These are phyloP conservation scores for Polylopha cassiicola DNA, from an alignment of 2,888 invertebrate genomes.

Conservation along the genomic window DNA sequence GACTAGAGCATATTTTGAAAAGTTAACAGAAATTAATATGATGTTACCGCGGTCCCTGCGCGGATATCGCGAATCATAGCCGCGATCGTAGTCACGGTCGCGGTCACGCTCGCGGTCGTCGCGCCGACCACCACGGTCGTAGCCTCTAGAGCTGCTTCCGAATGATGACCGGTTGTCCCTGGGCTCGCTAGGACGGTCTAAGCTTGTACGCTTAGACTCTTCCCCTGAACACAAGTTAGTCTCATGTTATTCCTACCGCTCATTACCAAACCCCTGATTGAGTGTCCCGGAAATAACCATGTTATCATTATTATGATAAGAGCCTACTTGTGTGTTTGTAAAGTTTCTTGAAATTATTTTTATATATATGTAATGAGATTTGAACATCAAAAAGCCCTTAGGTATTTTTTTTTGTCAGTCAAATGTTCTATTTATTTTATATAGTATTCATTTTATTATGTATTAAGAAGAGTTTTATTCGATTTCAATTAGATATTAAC, in stretches of 20 bases:
- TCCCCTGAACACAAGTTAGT: constrained; percentile 49
- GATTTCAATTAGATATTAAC: too few species aligned
- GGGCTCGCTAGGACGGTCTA: constrained; percentile 68
- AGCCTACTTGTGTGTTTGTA: too few species aligned
- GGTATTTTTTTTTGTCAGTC: too few species aligned
- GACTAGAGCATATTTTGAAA: not conserved
- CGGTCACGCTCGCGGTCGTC: constrained; percentile 75
- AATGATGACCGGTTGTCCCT: constrained; percentile 66
- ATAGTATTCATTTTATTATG: too few species aligned
- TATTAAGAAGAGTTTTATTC: too few species aligned
- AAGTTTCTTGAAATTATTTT: too few species aligned
- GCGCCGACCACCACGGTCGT: constrained; percentile 74
- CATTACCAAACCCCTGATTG: constrained; percentile 16
- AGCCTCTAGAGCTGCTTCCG: constrained; percentile 65
- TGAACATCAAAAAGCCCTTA: too few species aligned
- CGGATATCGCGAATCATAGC: constrained; percentile 74
- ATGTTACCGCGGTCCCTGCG: constrained; percentile 69
- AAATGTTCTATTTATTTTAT: too few species aligned
- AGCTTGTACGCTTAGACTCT: constrained; percentile 72
- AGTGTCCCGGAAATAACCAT: too few species aligned
- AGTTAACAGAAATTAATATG: not conserved
- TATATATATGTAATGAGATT: too few species aligned
- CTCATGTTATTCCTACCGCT: constrained; percentile 27
- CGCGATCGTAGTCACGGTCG: constrained; percentile 78
- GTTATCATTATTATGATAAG: too few species aligned